A percentile compares a stretch with the other conserved stretches of the same genome.
Evolutionary conservation across 1,140 invertebrate genomes (phyloP).

Genomic region (Drosophila nigromelanica): DNA sequence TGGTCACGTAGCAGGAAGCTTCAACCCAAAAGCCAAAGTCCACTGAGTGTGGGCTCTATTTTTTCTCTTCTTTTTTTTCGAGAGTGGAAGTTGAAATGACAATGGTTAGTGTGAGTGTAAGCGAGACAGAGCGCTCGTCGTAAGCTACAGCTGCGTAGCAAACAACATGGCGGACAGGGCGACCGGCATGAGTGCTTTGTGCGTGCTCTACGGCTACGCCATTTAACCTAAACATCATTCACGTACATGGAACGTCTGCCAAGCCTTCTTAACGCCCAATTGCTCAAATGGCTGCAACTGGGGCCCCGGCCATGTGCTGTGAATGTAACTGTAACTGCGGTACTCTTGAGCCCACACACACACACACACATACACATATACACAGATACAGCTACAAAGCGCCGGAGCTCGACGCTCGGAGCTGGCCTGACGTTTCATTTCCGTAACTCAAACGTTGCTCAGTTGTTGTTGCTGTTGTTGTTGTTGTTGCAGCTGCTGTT

Average conservation of each 20-base stretch:
- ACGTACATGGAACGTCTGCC: conserved; percentile 35
- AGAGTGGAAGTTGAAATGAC: neutral
- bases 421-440: conserved; percentile 73
- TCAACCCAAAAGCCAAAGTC: conserved; percentile 45
- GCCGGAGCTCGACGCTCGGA: conserved; percentile 7
- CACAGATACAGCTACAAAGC: conserved; percentile 1
- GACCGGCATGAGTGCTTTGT: conserved; percentile 15
- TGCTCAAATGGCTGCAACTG: conserved; percentile 49
- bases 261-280: conserved; percentile 41
- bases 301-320: conserved; percentile 5
- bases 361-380: conserved; percentile 21
- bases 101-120: neutral
- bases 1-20: conserved; percentile 51
- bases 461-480: conserved; percentile 32
- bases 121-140: neutral
- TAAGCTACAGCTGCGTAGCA: conserved; percentile 32
- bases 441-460: conserved; percentile 75
- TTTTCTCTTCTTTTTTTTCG: conserved; percentile 2
- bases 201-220: conserved; percentile 43
- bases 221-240: conserved; percentile 57
- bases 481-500: conserved; percentile 23
- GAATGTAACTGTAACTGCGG: conserved; percentile 18
- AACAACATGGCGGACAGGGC: conserved; percentile 29
- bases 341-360: conserved; percentile 36
- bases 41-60: conserved; percentile 16